Percentiles rank a stretch among this genome's conserved stretches.
phyloP scores from a whole-genome alignment of 1,140 invertebrate species.

The Leptoteleia sp. region DNA sequence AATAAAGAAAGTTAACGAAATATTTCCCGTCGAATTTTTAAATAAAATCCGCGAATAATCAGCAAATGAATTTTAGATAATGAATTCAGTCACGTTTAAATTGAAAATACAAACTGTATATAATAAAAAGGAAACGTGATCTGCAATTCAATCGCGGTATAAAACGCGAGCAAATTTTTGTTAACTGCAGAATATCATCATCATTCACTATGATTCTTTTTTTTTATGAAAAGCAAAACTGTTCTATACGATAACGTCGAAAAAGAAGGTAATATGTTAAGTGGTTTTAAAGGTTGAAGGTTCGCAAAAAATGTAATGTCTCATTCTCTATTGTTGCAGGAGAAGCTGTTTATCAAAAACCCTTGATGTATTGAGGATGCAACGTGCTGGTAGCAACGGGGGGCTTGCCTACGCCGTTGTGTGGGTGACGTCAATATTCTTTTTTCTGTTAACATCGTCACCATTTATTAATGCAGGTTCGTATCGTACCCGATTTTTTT shows the following conservation, averaged over 20 bases:
- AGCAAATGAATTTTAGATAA: too few species aligned
- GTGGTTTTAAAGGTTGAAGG: conserved; percentile 39
- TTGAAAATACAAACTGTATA: too few species aligned
- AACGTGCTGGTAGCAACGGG: conserved; percentile 66
- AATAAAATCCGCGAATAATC: too few species aligned
- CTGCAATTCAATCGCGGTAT: too few species aligned
- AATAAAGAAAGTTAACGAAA: too few species aligned
- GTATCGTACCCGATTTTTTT: conserved; percentile 55
- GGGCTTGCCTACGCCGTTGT: conserved; percentile 66
- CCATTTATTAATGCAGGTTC: conserved; percentile 58
- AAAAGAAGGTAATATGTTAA: conserved; percentile 38
- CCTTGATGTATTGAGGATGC: conserved; percentile 70
- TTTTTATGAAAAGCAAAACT: neutral
- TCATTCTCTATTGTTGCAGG: conserved; percentile 63
- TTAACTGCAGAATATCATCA: too few species aligned
- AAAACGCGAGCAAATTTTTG: too few species aligned
- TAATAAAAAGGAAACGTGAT: too few species aligned
- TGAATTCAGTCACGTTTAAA: too few species aligned
- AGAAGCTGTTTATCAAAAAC: conserved; percentile 69
- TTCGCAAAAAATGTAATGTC: conserved; percentile 56
- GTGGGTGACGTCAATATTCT: conserved; percentile 64
- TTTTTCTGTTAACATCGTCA: conserved; percentile 57
- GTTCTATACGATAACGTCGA: neutral
- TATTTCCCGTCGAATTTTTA: too few species aligned
- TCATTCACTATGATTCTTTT: too few species aligned